Percentiles rank a stretch among this genome's conserved stretches.
phyloP scores from a whole-genome alignment of 2,888 invertebrate genomes.

The Nematopogon swammerdamellus region DNA sequence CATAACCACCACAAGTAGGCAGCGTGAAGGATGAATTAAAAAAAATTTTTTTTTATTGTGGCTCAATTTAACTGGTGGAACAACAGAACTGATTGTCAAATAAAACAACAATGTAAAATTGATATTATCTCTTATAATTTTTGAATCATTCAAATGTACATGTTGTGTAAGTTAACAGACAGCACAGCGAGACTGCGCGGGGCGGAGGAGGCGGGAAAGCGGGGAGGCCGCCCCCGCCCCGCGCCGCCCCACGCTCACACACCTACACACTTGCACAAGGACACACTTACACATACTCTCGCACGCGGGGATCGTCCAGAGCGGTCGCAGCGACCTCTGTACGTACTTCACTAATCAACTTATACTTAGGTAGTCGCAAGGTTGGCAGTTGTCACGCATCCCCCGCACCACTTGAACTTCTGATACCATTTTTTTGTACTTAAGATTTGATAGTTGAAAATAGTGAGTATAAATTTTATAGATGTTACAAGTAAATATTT shows the following conservation, averaged over 20 bases:
- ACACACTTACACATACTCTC: background rate
- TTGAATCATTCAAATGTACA: constrained; percentile 57
- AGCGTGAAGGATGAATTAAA: no score
- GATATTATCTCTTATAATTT: constrained; percentile 55
- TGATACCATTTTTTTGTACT: background rate
- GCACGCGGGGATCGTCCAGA: background rate
- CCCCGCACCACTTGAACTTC: background rate
- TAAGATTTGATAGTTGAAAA: background rate
- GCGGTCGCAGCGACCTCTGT: background rate
- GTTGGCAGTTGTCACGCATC: background rate
- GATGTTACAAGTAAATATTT: background rate
- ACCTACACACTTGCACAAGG: constrained; percentile 13
- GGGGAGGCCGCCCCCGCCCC: constrained; percentile 14
- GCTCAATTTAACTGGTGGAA: no score
- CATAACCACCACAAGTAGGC: no score
- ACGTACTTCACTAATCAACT: background rate
- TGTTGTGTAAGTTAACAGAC: constrained; percentile 50
- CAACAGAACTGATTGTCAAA: no score
- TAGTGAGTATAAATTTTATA: background rate
- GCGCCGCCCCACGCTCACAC: constrained; percentile 10
- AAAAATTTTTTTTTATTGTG: no score
- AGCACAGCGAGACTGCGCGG: constrained; percentile 46
- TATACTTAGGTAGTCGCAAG: background rate
- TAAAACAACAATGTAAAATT: constrained; percentile 27
- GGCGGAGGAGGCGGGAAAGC: background rate